These are phyloP conservation scores for Emydocephalus ijimae DNA, from an alignment of 2,113 vertebrate species.

Conservation along the genomic window DNA sequence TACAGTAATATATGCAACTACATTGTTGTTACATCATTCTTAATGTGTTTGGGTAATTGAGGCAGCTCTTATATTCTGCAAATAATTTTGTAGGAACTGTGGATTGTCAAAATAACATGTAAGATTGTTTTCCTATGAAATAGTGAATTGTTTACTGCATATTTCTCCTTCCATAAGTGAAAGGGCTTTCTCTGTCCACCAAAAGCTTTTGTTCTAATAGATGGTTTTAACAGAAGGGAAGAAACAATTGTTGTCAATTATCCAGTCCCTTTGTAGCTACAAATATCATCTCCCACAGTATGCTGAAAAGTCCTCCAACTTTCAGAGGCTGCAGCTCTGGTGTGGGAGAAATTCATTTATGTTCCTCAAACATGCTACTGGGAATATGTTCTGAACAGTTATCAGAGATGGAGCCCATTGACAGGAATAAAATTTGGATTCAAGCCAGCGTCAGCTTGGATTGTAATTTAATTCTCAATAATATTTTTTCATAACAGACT, in stretches of 20 bases:
- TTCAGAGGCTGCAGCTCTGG: background rate
- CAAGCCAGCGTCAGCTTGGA: background rate
- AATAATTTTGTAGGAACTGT: background rate
- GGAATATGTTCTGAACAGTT: background rate
- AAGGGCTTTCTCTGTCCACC: background rate
- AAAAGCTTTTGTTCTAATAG: background rate
- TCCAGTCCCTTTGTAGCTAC: background rate
- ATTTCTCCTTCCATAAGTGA: background rate
- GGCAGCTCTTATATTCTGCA: background rate
- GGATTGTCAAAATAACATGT: constrained; percentile 22
- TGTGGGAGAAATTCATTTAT: background rate
- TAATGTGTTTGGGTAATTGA: background rate
- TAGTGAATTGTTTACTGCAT: background rate
- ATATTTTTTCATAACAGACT: background rate
- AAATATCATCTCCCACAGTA: background rate
- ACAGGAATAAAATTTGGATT: background rate
- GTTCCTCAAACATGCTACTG: background rate
- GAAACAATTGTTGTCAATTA: background rate
- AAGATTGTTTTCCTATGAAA: constrained; percentile 38
- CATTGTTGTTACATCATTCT: background rate
- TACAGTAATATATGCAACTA: background rate
- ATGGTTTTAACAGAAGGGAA: background rate
- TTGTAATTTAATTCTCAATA: background rate
- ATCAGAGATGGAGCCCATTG: background rate
- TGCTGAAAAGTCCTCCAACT: background rate